These are phyloP conservation scores for Cyrtonyx montezumae DNA, from an alignment of 2,113 vertebrate species.

Conservation along the genomic window DNA sequence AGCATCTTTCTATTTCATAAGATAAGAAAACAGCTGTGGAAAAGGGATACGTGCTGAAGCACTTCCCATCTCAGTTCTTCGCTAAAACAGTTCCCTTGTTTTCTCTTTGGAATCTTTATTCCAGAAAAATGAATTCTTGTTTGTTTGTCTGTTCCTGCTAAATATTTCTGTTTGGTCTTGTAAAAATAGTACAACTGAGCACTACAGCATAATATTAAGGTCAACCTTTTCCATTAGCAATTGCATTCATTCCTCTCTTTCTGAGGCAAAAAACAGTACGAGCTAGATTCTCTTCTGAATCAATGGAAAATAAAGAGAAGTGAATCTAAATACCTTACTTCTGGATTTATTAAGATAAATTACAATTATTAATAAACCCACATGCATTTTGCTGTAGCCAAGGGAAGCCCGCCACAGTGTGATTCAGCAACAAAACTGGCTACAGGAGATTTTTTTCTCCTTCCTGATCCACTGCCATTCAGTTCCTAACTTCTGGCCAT, in stretches of 20 bases:
- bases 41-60: not conserved
- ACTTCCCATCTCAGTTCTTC: not conserved
- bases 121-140: not conserved
- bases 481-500: not conserved
- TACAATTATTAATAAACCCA: not conserved
- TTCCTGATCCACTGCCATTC: not conserved
- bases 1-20: conserved; percentile 2
- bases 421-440: not conserved
- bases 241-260: not conserved
- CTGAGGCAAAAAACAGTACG: not conserved
- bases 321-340: not conserved
- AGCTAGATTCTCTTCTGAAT: not conserved
- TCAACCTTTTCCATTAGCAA: not conserved
- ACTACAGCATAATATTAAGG: not conserved
- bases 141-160: not conserved
- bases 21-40: not conserved
- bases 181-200: not conserved
- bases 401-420: not conserved
- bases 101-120: not conserved
- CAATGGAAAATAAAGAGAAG: not conserved
- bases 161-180: not conserved
- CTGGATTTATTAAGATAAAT: not conserved
- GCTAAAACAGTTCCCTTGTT: not conserved
- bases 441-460: not conserved
- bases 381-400: not conserved